phyloP scores from a whole-genome alignment of 2,888 invertebrate species.

The Drosophila meridiana region DNA sequence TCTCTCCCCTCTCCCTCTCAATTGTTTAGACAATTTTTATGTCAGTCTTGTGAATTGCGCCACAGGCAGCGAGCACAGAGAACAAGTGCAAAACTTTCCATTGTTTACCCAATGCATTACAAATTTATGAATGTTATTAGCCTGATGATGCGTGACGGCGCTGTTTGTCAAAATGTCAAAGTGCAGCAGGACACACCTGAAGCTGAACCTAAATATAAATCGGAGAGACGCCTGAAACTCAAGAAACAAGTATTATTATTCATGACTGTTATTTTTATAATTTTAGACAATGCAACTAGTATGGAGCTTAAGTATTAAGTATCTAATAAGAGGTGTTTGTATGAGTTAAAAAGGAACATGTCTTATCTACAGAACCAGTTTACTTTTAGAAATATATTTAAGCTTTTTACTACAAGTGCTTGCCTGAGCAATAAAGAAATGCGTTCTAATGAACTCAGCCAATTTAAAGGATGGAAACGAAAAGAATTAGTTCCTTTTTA shows the following conservation, averaged over 20 bases:
- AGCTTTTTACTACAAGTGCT: neutral
- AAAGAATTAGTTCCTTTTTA: no score
- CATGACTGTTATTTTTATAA: neutral
- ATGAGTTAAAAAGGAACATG: neutral
- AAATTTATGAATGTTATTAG: slow-evolving; percentile 48
- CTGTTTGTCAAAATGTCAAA: slow-evolving; percentile 29
- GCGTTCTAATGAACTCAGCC: neutral
- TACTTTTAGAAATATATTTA: neutral
- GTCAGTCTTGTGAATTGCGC: slow-evolving; percentile 51
- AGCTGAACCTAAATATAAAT: neutral
- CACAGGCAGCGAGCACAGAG: slow-evolving; percentile 1
- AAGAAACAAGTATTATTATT: neutral
- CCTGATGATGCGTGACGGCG: slow-evolving; percentile 19
- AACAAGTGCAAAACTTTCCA: slow-evolving; percentile 45
- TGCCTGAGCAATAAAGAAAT: neutral
- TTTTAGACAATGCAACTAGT: neutral
- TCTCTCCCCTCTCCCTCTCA: slow-evolving; percentile 2
- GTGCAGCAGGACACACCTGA: slow-evolving; percentile 34
- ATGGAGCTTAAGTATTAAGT: neutral
- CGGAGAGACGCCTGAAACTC: neutral
- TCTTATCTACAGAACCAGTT: neutral
- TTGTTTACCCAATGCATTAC: slow-evolving; percentile 42
- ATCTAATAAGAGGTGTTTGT: neutral
- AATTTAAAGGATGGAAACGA: no score
- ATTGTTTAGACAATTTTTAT: slow-evolving; percentile 55